Percentiles rank a stretch among this genome's conserved stretches.
phyloP scores from a whole-genome alignment of 2,797 vertebrate species.

The Danio kyathit region DNA sequence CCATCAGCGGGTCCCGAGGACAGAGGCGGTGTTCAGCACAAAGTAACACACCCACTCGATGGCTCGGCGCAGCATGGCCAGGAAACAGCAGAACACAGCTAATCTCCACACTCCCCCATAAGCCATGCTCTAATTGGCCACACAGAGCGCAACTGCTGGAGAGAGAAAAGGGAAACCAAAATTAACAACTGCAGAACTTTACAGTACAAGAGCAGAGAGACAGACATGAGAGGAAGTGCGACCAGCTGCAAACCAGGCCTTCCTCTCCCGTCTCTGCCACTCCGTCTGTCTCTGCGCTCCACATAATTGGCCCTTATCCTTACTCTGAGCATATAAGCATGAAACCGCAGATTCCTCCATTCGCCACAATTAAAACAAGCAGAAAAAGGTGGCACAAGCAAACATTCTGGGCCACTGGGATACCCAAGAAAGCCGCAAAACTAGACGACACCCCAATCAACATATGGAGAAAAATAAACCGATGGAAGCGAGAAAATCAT shows the following conservation, averaged over 20 bases:
- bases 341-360: constrained; percentile 79
- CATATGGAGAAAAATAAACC: not conserved
- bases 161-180: constrained; percentile 37
- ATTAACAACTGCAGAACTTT: constrained; percentile 69
- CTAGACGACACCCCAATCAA: not conserved
- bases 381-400: constrained; percentile 78
- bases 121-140: constrained; percentile 82
- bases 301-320: constrained; percentile 78
- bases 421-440: not conserved
- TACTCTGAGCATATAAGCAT: constrained; percentile 73
- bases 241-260: constrained; percentile 64
- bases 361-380: constrained; percentile 73
- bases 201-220: constrained; percentile 71
- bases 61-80: constrained; percentile 69
- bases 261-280: constrained; percentile 54
- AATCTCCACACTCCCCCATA: constrained; percentile 80
- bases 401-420: constrained; percentile 63
- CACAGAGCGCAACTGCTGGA: constrained; percentile 61
- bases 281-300: constrained; percentile 62
- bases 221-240: constrained; percentile 68
- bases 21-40: constrained; percentile 71
- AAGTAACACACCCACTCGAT: constrained; percentile 70
- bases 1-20: constrained; percentile 35
- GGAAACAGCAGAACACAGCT: constrained; percentile 78
- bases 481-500: constrained; percentile 10